Evolutionary conservation across 2,888 invertebrate species (phyloP), one percentile per base, ranked within the genome.

Genomic region (Orthosia cruda): DNA sequence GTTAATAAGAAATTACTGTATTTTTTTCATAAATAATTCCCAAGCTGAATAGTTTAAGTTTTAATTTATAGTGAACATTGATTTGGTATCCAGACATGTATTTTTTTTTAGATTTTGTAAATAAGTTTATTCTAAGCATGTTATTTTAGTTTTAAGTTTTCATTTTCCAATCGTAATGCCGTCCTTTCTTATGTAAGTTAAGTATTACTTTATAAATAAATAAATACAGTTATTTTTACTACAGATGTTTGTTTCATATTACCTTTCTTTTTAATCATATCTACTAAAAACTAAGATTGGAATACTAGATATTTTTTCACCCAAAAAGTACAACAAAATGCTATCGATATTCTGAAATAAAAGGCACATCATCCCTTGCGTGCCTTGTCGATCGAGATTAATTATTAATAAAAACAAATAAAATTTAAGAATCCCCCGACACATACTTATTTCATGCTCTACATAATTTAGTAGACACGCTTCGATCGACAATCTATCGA

Each of bases 1-100:
- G 96, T 91, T 95, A 87, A 94, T 77, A 5, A 47, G 4, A 47
- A 0, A 74, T 16, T 32, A 23, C 18, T 54, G 45, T 47, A 52
- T 54, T 62, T 52, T 50, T 32, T 67, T 32, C 32, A 55, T 47
- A 57, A 58, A 20, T 80, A 83, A 50, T 67, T 55, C 4, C 61
- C 15, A 47, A 80, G 15, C 47, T 20, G 64, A 70, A 65, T 70
- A 79, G 15, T 16, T 40, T 63, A 67, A 79, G 15, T 16, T 40
- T 63, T 74, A 73, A 72, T 86, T 82, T 59, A 80, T 82, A 61
- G 9, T 45, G 45, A 61, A 75, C 57, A 79, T 72, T 83, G 77
- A 74, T 86, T 86, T 68, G 75, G 77, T 85, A 78, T 73, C 77
- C 68, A 80, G 75, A 78, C 71, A 18, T 72, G 73, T 80, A 77